Evolutionary conservation across 2,797 vertebrate genomes (phyloP), one percentile per base, ranked within the genome.

Genomic region (Rhabdomys pumilio): DNA sequence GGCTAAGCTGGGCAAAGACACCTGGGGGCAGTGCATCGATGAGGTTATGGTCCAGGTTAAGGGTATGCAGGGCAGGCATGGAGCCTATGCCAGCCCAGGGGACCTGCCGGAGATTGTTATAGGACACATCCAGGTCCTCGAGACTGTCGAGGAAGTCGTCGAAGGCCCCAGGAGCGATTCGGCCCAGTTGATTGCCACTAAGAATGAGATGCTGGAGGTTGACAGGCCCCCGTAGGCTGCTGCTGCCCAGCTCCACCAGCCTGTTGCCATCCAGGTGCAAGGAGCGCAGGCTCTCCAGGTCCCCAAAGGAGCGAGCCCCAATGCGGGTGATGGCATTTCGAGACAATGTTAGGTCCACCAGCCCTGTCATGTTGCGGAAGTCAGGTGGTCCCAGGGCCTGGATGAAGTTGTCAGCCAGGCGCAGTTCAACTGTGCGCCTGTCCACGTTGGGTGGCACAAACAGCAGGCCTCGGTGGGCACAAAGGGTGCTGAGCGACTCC

Each of bases 21-120:
- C 99, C 99, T 6, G 99, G 99, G 1, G 99, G 98, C 81, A 99
- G 98, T 93, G 99, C 98, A 82, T 99, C 99, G 20, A 99, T 99
- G 94, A 99, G 98, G 98, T 99, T 99, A 97, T 99, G 99, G 97
- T 99, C 99, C 98, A 99, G 98, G 97, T 99, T 99, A 92, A 99
- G 99, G 0, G 99, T 99, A 98, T 99, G 99, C 86, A 99, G 98
- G 95, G 98, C 99, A 89, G 99, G 99, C 99, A 99, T 99, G 98
- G 99, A 99, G 63, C 99, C 99, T 84, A 99, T 99, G 94, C 99
- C 99, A 22, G 99, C 99, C 99, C 99, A 99, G 24, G 99, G 99
- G 55, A 99, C 99, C 87, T 98, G 98, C 81, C 98, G 98, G 93
- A 99, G 99, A 97, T 99, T 99, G 97, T 99, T 99, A 98, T 99